Conservation (phyloP, 1,140 invertebrate species). For the Drosophila murphyi region DNA sequence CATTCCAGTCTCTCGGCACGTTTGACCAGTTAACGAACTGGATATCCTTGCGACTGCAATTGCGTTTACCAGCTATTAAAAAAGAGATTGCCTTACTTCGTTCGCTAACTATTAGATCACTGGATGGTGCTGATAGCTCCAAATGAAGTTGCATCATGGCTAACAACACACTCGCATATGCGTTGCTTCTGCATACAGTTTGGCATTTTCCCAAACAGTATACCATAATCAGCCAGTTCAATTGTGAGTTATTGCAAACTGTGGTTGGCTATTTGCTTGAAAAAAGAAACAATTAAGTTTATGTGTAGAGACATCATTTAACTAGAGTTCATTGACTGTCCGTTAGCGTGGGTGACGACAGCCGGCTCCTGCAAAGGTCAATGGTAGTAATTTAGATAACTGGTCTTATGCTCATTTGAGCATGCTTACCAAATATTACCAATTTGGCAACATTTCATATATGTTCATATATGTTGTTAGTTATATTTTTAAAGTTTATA, state of each 20-base stretch:
- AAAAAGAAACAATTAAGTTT: conserved; percentile 4
- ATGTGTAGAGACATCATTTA: background rate
- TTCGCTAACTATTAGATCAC: conserved; percentile 13
- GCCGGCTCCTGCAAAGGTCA: conserved; percentile 41
- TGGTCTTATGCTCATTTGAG: conserved; percentile 22
- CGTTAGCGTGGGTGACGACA: conserved; percentile 10
- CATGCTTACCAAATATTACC: background rate
- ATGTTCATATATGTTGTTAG: background rate
- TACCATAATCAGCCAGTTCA: background rate
- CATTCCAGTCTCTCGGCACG: conserved; percentile 42
- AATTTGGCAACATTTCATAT: background rate
- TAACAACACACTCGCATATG: background rate
- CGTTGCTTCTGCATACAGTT: background rate
- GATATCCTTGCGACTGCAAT: conserved; percentile 47
- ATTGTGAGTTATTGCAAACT: conserved; percentile 1
- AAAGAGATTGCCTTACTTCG: conserved; percentile 11
- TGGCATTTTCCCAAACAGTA: background rate
- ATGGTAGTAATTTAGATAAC: conserved; percentile 23
- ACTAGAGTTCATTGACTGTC: conserved; percentile 27
- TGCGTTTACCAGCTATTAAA: background rate
- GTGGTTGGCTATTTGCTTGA: background rate
- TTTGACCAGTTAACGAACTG: conserved; percentile 49
- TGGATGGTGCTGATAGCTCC: background rate
- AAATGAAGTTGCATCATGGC: conserved; percentile 20
- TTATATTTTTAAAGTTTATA: background rate